Percentiles rank a stretch among this genome's conserved stretches.
Evolutionary conservation across 23 tunicate species (phyloP).

Genomic region (Styela plicata): DNA sequence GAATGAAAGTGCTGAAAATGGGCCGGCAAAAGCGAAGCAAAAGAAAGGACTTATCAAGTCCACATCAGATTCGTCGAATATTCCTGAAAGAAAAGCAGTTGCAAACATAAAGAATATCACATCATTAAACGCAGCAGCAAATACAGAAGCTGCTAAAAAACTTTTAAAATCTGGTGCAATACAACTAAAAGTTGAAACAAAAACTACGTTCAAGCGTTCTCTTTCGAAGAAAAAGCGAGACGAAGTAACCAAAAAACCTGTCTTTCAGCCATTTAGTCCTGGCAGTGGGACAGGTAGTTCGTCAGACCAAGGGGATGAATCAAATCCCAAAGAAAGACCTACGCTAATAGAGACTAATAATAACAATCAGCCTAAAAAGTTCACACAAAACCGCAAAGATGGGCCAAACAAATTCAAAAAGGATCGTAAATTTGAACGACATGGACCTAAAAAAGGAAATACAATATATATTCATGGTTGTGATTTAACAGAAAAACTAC

Average conservation of each 20-base stretch:
- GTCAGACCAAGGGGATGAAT: conserved; percentile 19
- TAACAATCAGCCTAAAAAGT: not conserved
- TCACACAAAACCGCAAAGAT: not conserved
- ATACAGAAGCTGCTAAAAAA: conserved; percentile 77
- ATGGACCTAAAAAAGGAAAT: conserved; percentile 50
- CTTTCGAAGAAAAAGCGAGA: conserved; percentile 33
- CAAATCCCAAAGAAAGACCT: not conserved
- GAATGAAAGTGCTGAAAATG: conserved; percentile 49
- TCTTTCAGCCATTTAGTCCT: conserved; percentile 35
- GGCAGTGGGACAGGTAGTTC: conserved; percentile 6
- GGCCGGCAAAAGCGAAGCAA: conserved; percentile 54
- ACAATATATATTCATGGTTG: conserved; percentile 77
- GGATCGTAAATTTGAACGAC: conserved; percentile 22
- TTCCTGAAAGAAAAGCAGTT: conserved; percentile 22
- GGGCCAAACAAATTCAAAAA: not conserved
- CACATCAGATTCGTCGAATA: conserved; percentile 18
- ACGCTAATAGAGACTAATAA: not conserved
- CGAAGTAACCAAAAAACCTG: conserved; percentile 8
- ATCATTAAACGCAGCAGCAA: conserved; percentile 76
- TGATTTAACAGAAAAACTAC: conserved; percentile 49
- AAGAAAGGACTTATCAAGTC: conserved; percentile 68
- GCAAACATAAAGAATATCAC: conserved; percentile 15
- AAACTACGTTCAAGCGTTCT: conserved; percentile 77
- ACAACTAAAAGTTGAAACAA: conserved; percentile 56
- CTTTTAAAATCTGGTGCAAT: conserved; percentile 76